Conservation (phyloP, 2,113 vertebrate species). For the Acrocephalus kingi region DNA sequence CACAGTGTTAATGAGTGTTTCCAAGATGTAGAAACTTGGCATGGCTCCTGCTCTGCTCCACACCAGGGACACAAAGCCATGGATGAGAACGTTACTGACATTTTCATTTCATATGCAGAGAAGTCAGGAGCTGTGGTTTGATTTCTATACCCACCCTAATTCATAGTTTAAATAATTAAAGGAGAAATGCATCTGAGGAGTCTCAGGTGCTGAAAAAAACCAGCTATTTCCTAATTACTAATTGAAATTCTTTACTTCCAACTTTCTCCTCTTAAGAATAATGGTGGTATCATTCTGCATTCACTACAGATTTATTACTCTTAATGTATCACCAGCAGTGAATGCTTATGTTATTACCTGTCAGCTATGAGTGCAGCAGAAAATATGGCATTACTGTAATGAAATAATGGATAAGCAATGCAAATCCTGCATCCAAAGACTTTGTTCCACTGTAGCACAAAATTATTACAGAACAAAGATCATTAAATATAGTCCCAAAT, state of each 20-base stretch:
- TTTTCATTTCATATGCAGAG: neutral
- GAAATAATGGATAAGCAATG: conserved; percentile 4
- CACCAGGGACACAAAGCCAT: neutral
- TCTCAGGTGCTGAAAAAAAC: neutral
- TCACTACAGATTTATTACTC: conserved; percentile 5
- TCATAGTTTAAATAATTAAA: neutral
- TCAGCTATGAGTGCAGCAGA: conserved; percentile 2
- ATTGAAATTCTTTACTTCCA: neutral
- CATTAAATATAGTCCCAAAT: neutral
- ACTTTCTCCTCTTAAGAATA: conserved; percentile 16
- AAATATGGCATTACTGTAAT: conserved; percentile 18
- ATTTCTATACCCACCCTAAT: neutral
- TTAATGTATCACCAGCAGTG: neutral
- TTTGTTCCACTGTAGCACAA: neutral
- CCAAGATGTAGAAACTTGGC: neutral
- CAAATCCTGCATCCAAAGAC: neutral
- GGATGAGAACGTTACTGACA: neutral
- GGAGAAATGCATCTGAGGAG: neutral
- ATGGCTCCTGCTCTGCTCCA: neutral
- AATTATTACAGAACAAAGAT: neutral
- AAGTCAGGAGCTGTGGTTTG: neutral
- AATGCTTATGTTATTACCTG: conserved; percentile 4
- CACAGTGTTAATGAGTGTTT: neutral
- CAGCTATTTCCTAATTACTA: neutral
- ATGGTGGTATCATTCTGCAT: neutral